A percentile compares a stretch with the other conserved stretches of the same genome.
phyloP scores from a whole-genome alignment of 2,797 vertebrate species.

The Morelia viridis region DNA sequence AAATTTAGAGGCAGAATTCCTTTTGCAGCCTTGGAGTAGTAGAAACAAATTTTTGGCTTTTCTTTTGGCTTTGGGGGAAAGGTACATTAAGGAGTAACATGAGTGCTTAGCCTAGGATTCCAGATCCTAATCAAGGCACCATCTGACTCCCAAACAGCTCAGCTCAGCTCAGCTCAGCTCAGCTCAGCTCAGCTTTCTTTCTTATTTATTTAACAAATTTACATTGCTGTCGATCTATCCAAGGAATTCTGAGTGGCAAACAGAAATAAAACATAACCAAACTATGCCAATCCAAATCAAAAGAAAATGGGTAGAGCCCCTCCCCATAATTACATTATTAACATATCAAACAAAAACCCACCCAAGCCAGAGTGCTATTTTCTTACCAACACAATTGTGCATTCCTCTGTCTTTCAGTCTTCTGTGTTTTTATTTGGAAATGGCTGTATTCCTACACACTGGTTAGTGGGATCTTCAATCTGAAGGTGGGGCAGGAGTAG shows the following conservation, averaged over 20 bases:
- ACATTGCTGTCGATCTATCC: background rate
- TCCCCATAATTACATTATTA: background rate
- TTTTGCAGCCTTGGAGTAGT: too few relatives aligned
- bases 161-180: background rate
- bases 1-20: too few relatives aligned
- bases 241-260: background rate
- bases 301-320: background rate
- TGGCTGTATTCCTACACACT: background rate
- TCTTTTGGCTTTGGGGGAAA: too few relatives aligned
- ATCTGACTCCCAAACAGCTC: background rate
- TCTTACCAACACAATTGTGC: background rate
- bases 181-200: background rate
- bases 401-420: background rate
- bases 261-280: background rate
- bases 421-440: background rate
- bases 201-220: background rate
- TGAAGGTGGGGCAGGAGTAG: background rate
- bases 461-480: background rate
- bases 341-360: background rate
- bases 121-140: background rate
- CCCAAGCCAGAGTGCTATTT: background rate
- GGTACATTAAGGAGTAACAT: too few relatives aligned
- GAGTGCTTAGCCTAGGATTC: background rate
- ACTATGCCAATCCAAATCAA: background rate
- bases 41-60: too few relatives aligned